Evolutionary conservation across 1,140 invertebrate genomes (phyloP), one percentile per base, ranked within the genome.

Genomic region (Oncopodura yosiiana): DNA sequence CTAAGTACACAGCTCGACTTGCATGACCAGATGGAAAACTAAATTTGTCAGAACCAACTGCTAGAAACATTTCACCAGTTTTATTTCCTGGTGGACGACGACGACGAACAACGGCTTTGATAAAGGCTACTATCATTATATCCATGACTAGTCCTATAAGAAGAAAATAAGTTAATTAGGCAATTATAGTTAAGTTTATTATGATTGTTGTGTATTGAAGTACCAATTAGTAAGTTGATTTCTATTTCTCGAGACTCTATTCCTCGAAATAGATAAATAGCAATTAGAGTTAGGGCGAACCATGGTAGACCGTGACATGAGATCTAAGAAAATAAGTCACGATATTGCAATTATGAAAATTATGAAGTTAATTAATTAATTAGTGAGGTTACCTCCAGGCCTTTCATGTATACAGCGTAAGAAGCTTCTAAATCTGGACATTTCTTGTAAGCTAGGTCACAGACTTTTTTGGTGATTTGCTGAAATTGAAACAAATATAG

Each of bases 21-120:
- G 88, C 79, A 72, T 99, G 94, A 1, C 94, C 94, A 0, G 93
- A 96, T 24, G 94, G 94, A 70, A 97, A 97, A 30, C 91, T 92
- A 68, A 83, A 96, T 65, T 92, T 85, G 70, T 97, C 94, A 0
- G 90, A 74, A 1, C 79, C 76, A 70, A 66, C 76, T 69, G 76
- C 71, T 3, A 73, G 66, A 49, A 79, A 76, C 72, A 79, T 77
- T 58, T 87, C 82, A 62, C 72, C 71, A 56, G 69, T 68, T 24
- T 29, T 30, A 4, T 34, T 37, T 37, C 60, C 53, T 1, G 74
- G 58, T 14, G 92, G 93, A 38, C 94, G 72, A 66, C 81, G 73
- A 65, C 94, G 72, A 58, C 87, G 74, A 14, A 84, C 77, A 38
- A 80, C 68, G 4, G 91, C 81, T 74, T 98, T 97, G 2, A 86